Evolutionary conservation across 2,888 invertebrate species (phyloP), one percentile per base, ranked within the genome.

Genomic region (Drosophila austrosaltans): DNA sequence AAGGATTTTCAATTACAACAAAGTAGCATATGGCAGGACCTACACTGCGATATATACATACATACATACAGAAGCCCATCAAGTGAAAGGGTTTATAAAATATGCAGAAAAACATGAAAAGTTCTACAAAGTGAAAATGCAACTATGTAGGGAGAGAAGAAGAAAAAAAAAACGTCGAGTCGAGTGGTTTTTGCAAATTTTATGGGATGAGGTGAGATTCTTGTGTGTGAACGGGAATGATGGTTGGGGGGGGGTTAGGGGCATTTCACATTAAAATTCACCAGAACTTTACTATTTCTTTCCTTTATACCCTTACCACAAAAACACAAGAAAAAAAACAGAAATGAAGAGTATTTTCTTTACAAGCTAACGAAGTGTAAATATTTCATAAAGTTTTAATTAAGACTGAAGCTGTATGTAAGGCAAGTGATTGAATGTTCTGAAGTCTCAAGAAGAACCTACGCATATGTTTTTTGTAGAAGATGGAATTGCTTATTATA

Each of bases 1-100:
- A 53, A n/a, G 3, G 8, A 70, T 71, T 79, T 83, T 79, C 76
- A 77, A 76, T 78, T 80, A 75, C 75, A 69, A 75, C 69, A 70
- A 76, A 82, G 71, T 78, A 69, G 53, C 59, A 61, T 72, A 72
- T 72, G 72, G 72, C 57, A 53, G 48, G 53, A 60, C 63, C 48
- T 12, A 22, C 48, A 25, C 7, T 30, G 30, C 30, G 30, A 3
- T 30, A 30, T 7, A 12, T 36, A 10, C n/a, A 2, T 22, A 12
- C n/a, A 22, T 39, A 22, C 22, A 2, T 12, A 12, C 22, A 57
- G 57, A 57, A 44, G 59, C 60, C 39, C 64, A 25, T 56, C 42
- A 28, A 30, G n/a, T 20, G 42, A 60, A 60, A 60, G 22, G 40
- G 39, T 60, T 60, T 42, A n/a, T 53, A n/a, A 30, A 53, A 63